Evolutionary conservation across 2,888 invertebrate species (phyloP), one percentile per base, ranked within the genome.

Genomic region (Calliopum simillimum): DNA sequence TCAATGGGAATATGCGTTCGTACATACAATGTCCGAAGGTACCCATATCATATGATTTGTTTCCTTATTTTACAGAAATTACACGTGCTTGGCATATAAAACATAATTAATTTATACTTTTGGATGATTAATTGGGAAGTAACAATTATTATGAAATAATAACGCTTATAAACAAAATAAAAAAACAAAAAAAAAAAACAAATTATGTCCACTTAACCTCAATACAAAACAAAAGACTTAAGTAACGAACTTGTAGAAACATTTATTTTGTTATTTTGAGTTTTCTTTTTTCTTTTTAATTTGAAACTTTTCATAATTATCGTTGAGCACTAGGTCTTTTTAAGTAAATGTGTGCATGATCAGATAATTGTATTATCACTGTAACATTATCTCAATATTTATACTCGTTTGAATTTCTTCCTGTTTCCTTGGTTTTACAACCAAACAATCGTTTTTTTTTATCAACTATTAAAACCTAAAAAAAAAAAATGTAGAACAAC

Each of bases 41-140:
- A 14, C 8, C 12, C 21, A 16, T 44, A 49, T 68, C 41, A 41
- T 33, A 44, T 44, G 21, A 58, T 16, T 23, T 71, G 70, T 74
- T 76, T 77, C 76, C 78, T 76, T 73, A 74, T 68, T 56, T 70
- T 55, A 12, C 61, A 23, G 59, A 55, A 58, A 59, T 4, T 23
- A 33, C 19, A 71, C 73, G 53, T 68, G 68, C 33, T 33, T 55
- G 71, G 69, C 76, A 78, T 79, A 68, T 56, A 51, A 75, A 79
- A 41, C 16, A 70, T 61, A 56, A 61, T 33, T 55, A 56, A 58
- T 25, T 25, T 25, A 25, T 71, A 64, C 16, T 64, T 73, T 55
- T 71, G 67, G 72, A 75, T 78, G 76, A 78, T 77, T 74, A 81
- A 80, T 75, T 76, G 78, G 79, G 79, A 80, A 80, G 78, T 74